Conservation (phyloP, 1,140 invertebrate genomes). For the Pseudomyrmex flavicornis region DNA sequence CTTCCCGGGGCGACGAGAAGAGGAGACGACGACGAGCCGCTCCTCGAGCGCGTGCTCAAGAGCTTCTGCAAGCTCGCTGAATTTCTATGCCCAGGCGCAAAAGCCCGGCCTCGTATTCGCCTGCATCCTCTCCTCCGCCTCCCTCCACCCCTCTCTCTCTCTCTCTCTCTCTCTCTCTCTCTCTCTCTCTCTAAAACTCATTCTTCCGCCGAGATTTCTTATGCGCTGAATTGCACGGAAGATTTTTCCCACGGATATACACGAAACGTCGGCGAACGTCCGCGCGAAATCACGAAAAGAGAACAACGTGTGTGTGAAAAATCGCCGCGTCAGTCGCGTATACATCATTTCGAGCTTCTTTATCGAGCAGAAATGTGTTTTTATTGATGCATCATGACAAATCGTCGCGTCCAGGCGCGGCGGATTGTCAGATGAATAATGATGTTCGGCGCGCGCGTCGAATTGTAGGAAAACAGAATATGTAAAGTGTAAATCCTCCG, state of each 20-base stretch:
- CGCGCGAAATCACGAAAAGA: conserved; percentile 8
- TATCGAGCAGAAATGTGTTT: not conserved
- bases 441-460: conserved; percentile 16
- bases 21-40: conserved; percentile 62
- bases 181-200: conserved; percentile 24
- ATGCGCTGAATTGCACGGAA: conserved; percentile 57
- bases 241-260: conserved; percentile 65
- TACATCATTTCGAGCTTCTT: not conserved
- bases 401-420: conserved; percentile 30
- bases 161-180: too few species aligned
- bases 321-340: not conserved
- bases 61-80: conserved; percentile 73
- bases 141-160: too few species aligned
- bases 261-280: conserved; percentile 18
- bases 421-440: conserved; percentile 39
- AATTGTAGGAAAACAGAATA: not conserved
- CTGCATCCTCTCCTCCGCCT: not conserved
- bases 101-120: conserved; percentile 12
- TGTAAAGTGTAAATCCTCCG: not conserved
- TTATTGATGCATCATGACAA: conserved; percentile 46
- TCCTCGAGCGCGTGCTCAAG: conserved; percentile 71
- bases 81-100: conserved; percentile 63
- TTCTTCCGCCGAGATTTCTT: conserved; percentile 67
- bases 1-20: not conserved
- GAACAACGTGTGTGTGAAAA: not conserved